Evolutionary conservation across 2,888 invertebrate genomes (phyloP), one percentile per base, ranked within the genome.

Genomic region (Brachypalpus laphriformis): DNA sequence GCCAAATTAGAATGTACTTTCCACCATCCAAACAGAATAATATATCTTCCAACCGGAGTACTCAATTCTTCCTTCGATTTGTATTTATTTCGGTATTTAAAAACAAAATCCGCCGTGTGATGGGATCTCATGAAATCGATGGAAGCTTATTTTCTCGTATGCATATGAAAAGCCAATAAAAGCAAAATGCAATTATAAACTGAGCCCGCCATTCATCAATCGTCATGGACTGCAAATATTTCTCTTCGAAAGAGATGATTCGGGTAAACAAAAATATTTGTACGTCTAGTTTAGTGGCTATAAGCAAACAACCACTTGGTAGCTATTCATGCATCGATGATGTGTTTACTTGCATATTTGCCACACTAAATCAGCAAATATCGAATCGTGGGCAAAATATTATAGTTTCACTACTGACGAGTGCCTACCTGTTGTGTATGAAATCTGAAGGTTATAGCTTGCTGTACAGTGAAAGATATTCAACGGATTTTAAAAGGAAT

Each of bases 151-250:
- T 28, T 28, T 5, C 28, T 2, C 28, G 7, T 3, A 28, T 28
- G 28, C 28, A 28, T 28, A 28, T 28, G 28, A 28, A 28, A 28
- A 28, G 7, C 9, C 34, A 34, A 34, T 34, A 34, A 1, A 34
- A 6, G 34, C 34, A 34, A 11, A 34, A 31, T 31, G 31, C 9
- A 40, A 18, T 14, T 45, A 18, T 18, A 18, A 9, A 25, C 11
- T 25, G 3, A 14, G 31, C 54, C 54, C 56, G 18, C 16, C 16
- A 18, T 56, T 56, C 56, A 56, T 56, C 56, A 56, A 16, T 56
- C 56, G 8, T 34, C 56, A 56, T 34, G 31, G 18, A 56, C 56
- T 56, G 56, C 56, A 56, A 56, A 56, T 56, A 56, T 56, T 56
- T 56, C 56, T 56, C 31, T 16, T 18, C 16, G 9, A 56, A 34